Base-by-base conservation (phyloP, 2,797 vertebrate genomes). In the Eospalax fontanierii region DNA sequence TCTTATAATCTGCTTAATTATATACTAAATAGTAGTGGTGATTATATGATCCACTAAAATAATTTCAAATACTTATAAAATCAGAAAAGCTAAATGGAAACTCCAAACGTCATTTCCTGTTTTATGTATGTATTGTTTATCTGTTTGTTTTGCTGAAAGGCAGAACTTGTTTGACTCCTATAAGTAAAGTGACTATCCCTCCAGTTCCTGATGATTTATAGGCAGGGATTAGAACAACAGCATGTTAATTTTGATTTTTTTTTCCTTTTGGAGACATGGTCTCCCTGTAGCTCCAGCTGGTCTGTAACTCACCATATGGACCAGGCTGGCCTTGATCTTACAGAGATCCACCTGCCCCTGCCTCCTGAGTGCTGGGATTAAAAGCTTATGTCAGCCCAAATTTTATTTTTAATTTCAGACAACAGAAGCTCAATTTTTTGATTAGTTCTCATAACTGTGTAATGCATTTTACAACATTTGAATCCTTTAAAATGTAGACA, bases 371-470 rank as follows among this genome's bases (percentile, higher is more conserved):
- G 50, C 50, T 54, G 14, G 50, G 50, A 54, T 54, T 54, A 54
- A 54, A 46, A 14, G 12, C 12, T 5, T 46, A 11, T 46, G n/a
- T n/a, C n/a, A n/a, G n/a, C n/a, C n/a, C n/a, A n/a, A n/a, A n/a
- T 93, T 87, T 80, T 30, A 59, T 46, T 90, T 84, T 81, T 71
- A 80, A 33, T 80, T 80, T 95, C 61, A 46, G 10, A 85, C 35
- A 93, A 75, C 30, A 75, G 83, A 50, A 88, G 83, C n/a, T 93
- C 40, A 12, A 15, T 91, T 74, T 80, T 79, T 35, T 68, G 61
- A 43, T 54, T 57, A 84, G 50, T 35, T 21, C 21, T 10, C 24
- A 70, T 61, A 70, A 54, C 38, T 38, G 35, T 11, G 26, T 9
- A 70, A 75, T 24, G 6, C 59, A 50, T 78, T 94, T 88, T 50